These are phyloP conservation scores for Timandra comae DNA, from an alignment of 2,888 invertebrate genomes.

Conservation along the genomic window DNA sequence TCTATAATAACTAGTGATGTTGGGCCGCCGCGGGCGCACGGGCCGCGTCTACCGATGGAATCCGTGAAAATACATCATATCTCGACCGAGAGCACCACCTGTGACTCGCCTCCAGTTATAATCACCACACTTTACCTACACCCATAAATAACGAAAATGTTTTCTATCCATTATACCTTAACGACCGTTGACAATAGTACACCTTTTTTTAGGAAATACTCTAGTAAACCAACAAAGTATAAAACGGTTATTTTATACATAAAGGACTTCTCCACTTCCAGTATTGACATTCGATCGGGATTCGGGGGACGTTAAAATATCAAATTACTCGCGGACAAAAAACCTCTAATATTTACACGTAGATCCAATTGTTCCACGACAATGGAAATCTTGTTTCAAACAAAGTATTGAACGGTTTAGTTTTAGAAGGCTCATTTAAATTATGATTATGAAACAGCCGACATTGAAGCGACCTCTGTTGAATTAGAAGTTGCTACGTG, in stretches of 20 bases:
- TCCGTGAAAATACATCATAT: slow-evolving; percentile 15
- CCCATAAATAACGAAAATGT: slow-evolving; percentile 1
- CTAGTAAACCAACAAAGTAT: too few relatives aligned
- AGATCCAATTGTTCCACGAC: slow-evolving; percentile 43
- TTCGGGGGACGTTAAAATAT: slow-evolving; percentile 37
- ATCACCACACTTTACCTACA: slow-evolving; percentile 2
- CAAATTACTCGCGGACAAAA: slow-evolving; percentile 56
- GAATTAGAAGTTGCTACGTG: slow-evolving; percentile 57
- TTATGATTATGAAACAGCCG: slow-evolving; percentile 37
- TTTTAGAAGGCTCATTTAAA: slow-evolving; percentile 34
- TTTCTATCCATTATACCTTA: too few relatives aligned
- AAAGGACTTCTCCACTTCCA: too few relatives aligned
- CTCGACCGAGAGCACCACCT: too few relatives aligned
- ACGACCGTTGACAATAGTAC: too few relatives aligned
- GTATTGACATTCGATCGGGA: slow-evolving; percentile 11
- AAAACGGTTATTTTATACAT: too few relatives aligned
- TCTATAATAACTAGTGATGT: slow-evolving; percentile 33
- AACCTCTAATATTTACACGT: slow-evolving; percentile 50
- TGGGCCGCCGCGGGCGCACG: slow-evolving; percentile 26
- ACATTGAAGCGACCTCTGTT: slow-evolving; percentile 58
- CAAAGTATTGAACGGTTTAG: slow-evolving; percentile 33
- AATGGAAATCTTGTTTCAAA: slow-evolving; percentile 37
- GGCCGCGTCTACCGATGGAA: slow-evolving; percentile 13
- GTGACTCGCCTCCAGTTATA: slow-evolving; percentile 26
- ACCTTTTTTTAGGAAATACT: too few relatives aligned